A percentile compares a stretch with the other conserved stretches of the same genome.
phyloP scores from a whole-genome alignment of 2,113 vertebrate species.

The Machaerirhynchus nigripectus region DNA sequence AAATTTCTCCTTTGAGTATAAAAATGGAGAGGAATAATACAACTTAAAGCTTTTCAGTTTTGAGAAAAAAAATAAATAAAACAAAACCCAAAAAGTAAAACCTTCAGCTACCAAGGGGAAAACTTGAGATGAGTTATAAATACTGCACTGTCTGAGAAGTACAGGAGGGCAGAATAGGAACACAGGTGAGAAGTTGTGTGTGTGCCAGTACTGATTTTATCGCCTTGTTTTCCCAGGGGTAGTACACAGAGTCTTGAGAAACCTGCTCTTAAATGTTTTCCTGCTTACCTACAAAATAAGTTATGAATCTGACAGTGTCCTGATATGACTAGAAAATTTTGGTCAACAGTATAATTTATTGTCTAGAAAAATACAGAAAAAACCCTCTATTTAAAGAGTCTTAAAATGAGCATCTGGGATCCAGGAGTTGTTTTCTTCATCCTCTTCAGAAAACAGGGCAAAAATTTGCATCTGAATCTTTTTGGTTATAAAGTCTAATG shows the following conservation, averaged over 20 bases:
- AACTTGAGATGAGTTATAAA: neutral
- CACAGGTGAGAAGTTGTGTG: neutral
- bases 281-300: neutral
- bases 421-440: neutral
- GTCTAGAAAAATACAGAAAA: neutral
- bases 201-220: neutral
- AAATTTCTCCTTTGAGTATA: neutral
- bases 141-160: neutral
- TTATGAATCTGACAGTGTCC: neutral
- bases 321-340: neutral
- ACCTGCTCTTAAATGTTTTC: neutral
- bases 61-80: neutral
- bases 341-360: neutral
- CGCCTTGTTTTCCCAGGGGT: neutral
- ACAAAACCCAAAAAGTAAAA: neutral
- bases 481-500: neutral
- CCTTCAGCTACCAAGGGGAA: neutral
- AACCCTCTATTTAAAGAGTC: neutral
- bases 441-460: neutral
- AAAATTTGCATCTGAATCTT: neutral
- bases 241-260: neutral
- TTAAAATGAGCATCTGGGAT: neutral
- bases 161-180: neutral
- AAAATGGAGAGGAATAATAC: neutral
- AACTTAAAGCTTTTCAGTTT: neutral